Percentiles rank a stretch among this genome's conserved stretches.
Evolutionary conservation across 2,797 vertebrate species (phyloP).

Genomic region (Tokudaia tokunoshimensis): DNA sequence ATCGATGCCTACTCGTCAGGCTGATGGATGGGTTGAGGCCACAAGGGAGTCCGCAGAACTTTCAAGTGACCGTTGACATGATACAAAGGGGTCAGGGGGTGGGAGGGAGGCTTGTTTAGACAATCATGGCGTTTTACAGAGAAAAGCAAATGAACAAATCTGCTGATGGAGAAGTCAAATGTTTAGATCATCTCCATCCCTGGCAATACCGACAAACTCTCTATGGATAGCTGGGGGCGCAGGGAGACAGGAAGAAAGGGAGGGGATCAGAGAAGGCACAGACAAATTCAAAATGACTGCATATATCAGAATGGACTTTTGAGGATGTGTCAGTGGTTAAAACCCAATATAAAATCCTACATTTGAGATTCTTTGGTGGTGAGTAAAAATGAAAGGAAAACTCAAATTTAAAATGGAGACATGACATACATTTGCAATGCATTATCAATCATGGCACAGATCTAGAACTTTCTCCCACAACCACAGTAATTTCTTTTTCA

Average conservation of each 20-base stretch:
- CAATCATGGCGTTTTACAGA: conserved; percentile 14
- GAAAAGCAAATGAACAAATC: conserved; percentile 9
- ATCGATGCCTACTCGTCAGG: neutral
- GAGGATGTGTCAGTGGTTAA: conserved; percentile 14
- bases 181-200: neutral
- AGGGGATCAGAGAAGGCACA: conserved; percentile 62
- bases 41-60: conserved; percentile 13
- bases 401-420: neutral
- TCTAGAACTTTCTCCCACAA: conserved; percentile 51
- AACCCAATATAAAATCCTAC: conserved; percentile 57
- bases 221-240: conserved; percentile 43
- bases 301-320: neutral
- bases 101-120: neutral
- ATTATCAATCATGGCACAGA: conserved; percentile 32
- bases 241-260: neutral
- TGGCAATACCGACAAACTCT: neutral
- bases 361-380: conserved; percentile 65
- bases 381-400: neutral
- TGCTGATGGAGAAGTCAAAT: neutral
- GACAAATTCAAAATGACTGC: conserved; percentile 63
- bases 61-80: conserved; percentile 27
- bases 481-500: neutral
- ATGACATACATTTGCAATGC: conserved; percentile 24
- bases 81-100: neutral
- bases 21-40: conserved; percentile 42